Evolutionary conservation across 2,797 vertebrate species (phyloP).

Genomic region (Potorous gilbertii): DNA sequence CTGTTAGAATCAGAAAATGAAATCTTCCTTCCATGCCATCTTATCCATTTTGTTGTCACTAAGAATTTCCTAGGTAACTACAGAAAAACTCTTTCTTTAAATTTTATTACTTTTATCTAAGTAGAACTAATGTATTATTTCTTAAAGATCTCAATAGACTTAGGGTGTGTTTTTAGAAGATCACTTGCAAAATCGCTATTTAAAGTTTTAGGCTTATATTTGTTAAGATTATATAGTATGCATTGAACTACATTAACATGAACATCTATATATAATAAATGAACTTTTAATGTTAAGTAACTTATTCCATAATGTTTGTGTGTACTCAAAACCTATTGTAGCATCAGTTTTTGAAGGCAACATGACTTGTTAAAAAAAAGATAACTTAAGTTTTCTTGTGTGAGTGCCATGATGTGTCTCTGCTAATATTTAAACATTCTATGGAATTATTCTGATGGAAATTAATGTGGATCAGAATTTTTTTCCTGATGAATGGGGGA

Average conservation of each 20-base stretch:
- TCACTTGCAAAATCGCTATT: background rate
- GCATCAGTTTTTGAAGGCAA: background rate
- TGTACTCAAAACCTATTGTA: background rate
- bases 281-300: background rate
- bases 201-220: constrained; percentile 2
- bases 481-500: background rate
- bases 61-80: background rate
- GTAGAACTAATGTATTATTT: constrained; percentile 22
- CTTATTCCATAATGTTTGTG: background rate
- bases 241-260: background rate
- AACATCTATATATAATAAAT: background rate
- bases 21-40: background rate
- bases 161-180: background rate
- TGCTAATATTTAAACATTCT: background rate
- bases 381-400: background rate
- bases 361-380: background rate
- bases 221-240: background rate
- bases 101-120: background rate
- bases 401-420: background rate
- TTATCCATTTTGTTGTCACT: background rate
- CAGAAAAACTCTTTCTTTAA: constrained; percentile 2
- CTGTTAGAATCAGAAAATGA: background rate
- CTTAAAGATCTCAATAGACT: constrained; percentile 1
- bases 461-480: background rate
- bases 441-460: background rate